Evolutionary conservation across 92 coral and sea anemone species (phyloP).

Genomic region (Metridium senile): DNA sequence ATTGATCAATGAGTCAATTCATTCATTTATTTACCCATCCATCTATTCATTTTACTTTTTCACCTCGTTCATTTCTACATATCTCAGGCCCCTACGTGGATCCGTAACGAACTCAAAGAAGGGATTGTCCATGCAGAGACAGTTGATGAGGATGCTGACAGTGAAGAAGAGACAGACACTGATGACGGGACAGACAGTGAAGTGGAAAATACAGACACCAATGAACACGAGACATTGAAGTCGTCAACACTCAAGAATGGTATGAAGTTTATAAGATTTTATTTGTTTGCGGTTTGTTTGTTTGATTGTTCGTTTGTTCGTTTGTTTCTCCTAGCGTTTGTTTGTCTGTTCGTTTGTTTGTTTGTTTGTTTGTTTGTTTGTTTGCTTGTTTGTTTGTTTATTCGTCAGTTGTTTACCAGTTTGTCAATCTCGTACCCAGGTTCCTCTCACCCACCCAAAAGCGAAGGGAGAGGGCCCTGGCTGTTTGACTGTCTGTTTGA

Average conservation of each 20-base stretch:
- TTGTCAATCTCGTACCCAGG: too few species aligned
- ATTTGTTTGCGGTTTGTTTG: not conserved
- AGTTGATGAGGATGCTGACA: constrained; percentile 80
- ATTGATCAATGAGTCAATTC: too few species aligned
- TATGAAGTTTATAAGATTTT: not conserved
- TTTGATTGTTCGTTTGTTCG: not conserved
- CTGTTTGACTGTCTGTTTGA: too few species aligned
- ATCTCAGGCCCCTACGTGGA: constrained; percentile 94
- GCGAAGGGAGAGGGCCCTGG: too few species aligned
- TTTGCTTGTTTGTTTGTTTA: too few species aligned
- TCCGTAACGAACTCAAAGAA: constrained; percentile 84
- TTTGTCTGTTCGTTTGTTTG: too few species aligned
- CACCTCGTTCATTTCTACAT: not conserved
- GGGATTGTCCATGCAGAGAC: constrained; percentile 63
- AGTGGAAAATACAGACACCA: constrained; percentile 69
- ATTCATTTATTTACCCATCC: too few species aligned
- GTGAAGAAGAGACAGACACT: constrained; percentile 81
- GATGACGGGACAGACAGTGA: constrained; percentile 70
- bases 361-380: too few species aligned
- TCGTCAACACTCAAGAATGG: constrained; percentile 28
- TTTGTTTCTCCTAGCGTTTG: too few species aligned
- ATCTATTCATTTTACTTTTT: too few species aligned
- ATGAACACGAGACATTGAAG: constrained; percentile 24
- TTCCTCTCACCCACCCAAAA: too few species aligned
- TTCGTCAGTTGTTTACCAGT: too few species aligned